Conservation (phyloP, 2,888 invertebrate species). For the Vesta saturnalis region DNA sequence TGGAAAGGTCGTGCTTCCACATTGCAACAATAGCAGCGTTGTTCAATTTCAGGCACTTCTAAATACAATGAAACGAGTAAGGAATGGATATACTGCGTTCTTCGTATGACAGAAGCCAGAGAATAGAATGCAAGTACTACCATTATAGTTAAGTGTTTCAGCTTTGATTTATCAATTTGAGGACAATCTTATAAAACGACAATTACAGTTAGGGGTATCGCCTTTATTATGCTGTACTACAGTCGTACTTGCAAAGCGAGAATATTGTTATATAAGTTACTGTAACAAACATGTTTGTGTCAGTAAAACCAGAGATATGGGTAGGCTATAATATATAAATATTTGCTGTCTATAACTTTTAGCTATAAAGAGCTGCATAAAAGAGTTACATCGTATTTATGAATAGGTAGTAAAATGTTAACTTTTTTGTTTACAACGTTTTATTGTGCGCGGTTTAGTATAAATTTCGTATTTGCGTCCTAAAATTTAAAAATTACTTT, state of each 20-base stretch:
- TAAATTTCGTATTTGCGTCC: neutral
- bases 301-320: neutral
- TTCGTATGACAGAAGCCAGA: neutral
- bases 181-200: neutral
- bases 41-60: conserved; percentile 12
- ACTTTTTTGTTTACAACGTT: neutral
- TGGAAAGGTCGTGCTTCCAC: conserved; percentile 11
- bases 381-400: neutral
- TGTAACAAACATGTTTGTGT: neutral
- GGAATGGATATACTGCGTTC: conserved; percentile 3
- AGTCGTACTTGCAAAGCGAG: too few relatives aligned
- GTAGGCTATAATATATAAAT: too few relatives aligned
- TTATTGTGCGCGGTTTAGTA: neutral
- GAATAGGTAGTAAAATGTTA: neutral
- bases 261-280: too few relatives aligned
- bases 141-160: neutral
- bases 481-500: too few relatives aligned
- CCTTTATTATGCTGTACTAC: too few relatives aligned
- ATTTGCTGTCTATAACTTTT: neutral
- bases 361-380: neutral
- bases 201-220: too few relatives aligned
- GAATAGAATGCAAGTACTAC: neutral
- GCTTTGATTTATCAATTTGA: neutral
- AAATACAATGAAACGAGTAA: conserved; percentile 10
- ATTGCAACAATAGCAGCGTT: neutral